Evolutionary conservation across 2,113 vertebrate species (phyloP), one percentile per base, ranked within the genome.

Genomic region (Desmodus rotundus): DNA sequence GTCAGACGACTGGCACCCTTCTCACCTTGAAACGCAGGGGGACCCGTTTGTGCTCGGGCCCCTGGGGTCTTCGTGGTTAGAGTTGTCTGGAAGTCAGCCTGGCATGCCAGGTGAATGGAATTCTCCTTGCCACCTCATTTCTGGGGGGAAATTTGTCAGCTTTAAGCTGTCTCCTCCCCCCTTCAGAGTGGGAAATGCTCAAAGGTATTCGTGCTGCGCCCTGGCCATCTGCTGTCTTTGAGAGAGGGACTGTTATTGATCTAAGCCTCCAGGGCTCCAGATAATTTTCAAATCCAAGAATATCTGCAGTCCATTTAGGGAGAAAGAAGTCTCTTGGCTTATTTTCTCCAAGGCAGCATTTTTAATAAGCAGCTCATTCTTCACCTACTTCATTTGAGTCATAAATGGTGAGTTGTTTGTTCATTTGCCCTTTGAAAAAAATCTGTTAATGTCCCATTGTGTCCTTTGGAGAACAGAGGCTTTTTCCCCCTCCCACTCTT

Each of bases 251-350:
- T 90, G 74, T 97, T 95, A 78, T 93, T 96, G 98, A 96, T 98
- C 95, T 93, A 95, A 96, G 96, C 97, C 98, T 97, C 24, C 67
- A 17, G 96, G 98, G 97, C 96, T 96, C 96, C 43, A 50, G 97
- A 95, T 97, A 97, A 97, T 97, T 98, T 97, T 97, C 97, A 98
- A 98, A 98, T 98, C 96, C 96, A 93, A 97, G 95, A 98, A 85
- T 96, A 97, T 97, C 96, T 97, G 95, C 28, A 70, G 38, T 97
- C 97, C 97, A 93, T 98, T 98, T 96, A 96, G 93, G 96, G 97
- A 96, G 96, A 98, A 97, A 97, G 89, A 89, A 89, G 96, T 97
- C 97, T 98, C 97, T 94, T 95, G 95, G 43, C 97, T 98, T 96
- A 83, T 87, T 92, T 96, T 96, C 97, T 98, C 97, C 47, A 73